Evolutionary conservation across 2,113 vertebrate genomes (phyloP), one percentile per base, ranked within the genome.

Genomic region (Lipophrys pholis): DNA sequence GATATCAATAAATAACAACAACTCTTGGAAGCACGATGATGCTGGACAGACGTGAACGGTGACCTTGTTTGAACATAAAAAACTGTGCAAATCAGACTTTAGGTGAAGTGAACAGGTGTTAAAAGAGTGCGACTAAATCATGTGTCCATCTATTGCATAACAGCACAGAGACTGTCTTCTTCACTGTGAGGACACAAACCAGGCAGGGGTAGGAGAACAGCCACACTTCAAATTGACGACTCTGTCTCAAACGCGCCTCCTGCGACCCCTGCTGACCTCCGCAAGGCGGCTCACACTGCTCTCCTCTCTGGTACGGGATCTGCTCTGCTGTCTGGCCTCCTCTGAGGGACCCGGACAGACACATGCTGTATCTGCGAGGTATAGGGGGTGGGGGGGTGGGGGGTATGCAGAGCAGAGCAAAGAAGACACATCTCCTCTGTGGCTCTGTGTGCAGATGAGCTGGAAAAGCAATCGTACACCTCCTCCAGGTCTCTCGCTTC

Each of bases 371-470:
- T 73, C 72, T 72, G 65, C 30, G 17, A 12, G 58, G 56, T 50
- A 35, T n/a, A 12, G 50, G 62, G 69, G 52, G 11, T n/a, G 55
- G 54, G 49, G 12, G 45, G 12, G 7, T n/a, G 12, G 7, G 45
- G 12, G 15, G 45, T n/a, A 30, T 49, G 42, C 56, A 57, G 63
- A 49, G 65, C 49, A 71, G 64, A 71, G 48, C 53, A 67, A 60
- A 73, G 70, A 53, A 40, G 45, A 79, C 49, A 45, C 55, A n/a
- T 53, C 68, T 76, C 65, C 50, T 54, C 52, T 46, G 70, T 67
- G 66, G 72, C 85, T 75, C 83, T 73, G 69, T 70, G 50, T 63
- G 81, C 71, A 76, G 67, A 80, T 63, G 79, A 75, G 63, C 78
- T 43, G 48, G 72, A 70, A 55, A 69, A 80, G 67, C 39, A 46